A percentile compares a stretch with the other conserved stretches of the same genome.
phyloP scores from a whole-genome alignment of 1,140 invertebrate species.

The Polypedilum vanderplanki region DNA sequence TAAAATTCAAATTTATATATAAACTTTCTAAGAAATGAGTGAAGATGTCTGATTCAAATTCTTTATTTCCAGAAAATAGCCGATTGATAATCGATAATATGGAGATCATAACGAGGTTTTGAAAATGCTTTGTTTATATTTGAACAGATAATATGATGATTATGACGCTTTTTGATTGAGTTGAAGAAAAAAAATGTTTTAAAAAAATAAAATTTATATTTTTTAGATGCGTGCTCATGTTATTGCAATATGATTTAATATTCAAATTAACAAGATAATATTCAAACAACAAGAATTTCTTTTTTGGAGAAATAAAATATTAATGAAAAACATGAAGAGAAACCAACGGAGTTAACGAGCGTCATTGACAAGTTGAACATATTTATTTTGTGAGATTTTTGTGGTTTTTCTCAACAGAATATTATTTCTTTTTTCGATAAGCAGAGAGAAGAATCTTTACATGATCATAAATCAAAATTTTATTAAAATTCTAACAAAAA shows the following conservation, averaged over 20 bases:
- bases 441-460: neutral
- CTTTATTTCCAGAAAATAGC: slow-evolving; percentile 1
- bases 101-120: slow-evolving; percentile 8
- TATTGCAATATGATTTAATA: slow-evolving; percentile 1
- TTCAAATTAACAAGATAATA: neutral
- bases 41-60: slow-evolving; percentile 7
- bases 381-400: neutral
- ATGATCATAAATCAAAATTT: slow-evolving; percentile 5
- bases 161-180: no score
- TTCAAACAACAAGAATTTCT: neutral
- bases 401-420: no score
- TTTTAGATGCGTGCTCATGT: no score
- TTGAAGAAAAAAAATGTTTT: no score
- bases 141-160: no score
- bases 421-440: neutral
- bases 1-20: neutral
- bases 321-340: slow-evolving; percentile 7
- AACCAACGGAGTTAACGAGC: neutral
- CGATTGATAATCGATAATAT: slow-evolving; percentile 19
- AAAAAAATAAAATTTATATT: no score
- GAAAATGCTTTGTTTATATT: neutral
- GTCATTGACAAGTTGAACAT: slow-evolving; percentile 6
- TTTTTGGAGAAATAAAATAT: neutral
- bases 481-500: neutral
- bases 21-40: neutral